phyloP scores from a whole-genome alignment of 2,888 invertebrate genomes.

The Agrochola circellaris region DNA sequence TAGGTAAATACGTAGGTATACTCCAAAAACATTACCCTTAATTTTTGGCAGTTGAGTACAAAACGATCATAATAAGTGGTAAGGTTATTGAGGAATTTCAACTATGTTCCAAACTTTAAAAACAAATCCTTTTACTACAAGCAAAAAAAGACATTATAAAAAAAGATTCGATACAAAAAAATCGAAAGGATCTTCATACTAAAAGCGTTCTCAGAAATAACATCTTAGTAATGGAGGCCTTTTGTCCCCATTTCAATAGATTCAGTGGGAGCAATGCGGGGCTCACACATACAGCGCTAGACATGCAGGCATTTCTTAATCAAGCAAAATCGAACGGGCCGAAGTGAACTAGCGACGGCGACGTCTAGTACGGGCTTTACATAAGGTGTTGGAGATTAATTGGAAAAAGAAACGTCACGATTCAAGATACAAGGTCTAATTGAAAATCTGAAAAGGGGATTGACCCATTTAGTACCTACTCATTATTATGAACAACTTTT shows the following conservation, averaged over 20 bases:
- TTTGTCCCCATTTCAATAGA: conserved; percentile 46
- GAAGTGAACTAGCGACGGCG: neutral
- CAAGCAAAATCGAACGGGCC: conserved; percentile 35
- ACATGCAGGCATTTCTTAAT: conserved; percentile 60
- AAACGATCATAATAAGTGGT: neutral
- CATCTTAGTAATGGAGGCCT: conserved; percentile 44
- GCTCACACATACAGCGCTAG: conserved; percentile 10
- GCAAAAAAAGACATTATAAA: too few species aligned
- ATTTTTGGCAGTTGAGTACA: neutral
- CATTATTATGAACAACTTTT: neutral
- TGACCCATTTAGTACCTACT: neutral
- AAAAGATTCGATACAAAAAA: neutral
- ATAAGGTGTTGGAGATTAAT: neutral
- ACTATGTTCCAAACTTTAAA: neutral
- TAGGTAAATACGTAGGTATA: neutral
- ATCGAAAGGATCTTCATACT: neutral
- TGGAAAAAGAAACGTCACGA: neutral
- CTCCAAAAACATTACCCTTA: neutral
- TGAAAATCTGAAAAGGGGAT: neutral
- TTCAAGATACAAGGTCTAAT: neutral
- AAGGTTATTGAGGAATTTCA: neutral
- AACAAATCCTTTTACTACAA: neutral
- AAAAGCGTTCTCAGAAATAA: conserved; percentile 19
- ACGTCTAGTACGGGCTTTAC: neutral
- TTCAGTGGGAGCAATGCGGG: conserved; percentile 24